phyloP scores from a whole-genome alignment of 1,140 invertebrate species.

The Thrips palmi region DNA sequence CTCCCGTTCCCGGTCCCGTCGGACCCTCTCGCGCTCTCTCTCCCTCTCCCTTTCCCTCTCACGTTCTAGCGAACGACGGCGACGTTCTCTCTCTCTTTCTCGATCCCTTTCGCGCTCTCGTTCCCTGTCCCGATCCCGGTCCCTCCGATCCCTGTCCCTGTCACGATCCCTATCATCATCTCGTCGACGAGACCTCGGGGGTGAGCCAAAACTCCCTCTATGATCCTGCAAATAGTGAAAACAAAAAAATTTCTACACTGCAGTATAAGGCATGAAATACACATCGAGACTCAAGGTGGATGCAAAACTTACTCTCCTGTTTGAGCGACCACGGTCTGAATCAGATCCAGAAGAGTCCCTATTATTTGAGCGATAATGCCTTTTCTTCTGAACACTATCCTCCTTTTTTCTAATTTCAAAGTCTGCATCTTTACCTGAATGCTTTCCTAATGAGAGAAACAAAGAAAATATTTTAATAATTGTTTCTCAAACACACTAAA shows the following conservation, averaged over 20 bases:
- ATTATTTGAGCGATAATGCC: constrained; percentile 69
- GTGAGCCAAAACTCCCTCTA: constrained; percentile 26
- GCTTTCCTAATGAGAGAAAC: not conserved
- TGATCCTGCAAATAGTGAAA: constrained; percentile 19
- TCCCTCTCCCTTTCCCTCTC: constrained; percentile 14
- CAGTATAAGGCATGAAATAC: not conserved
- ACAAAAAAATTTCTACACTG: not conserved
- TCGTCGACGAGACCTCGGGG: constrained; percentile 23
- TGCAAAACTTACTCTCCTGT: constrained; percentile 11
- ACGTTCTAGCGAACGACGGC: constrained; percentile 13
- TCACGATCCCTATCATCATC: constrained; percentile 18
- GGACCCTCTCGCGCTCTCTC: constrained; percentile 20
- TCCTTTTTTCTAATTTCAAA: constrained; percentile 58
- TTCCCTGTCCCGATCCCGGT: constrained; percentile 26
- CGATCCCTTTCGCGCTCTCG: constrained; percentile 21
- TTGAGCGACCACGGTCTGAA: constrained; percentile 20
- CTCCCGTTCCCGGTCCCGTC: constrained; percentile 27
- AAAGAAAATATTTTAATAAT: constrained; percentile 2
- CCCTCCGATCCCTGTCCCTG: constrained; percentile 24
- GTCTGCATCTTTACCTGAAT: constrained; percentile 32
- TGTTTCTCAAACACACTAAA: constrained; percentile 1
- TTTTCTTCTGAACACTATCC: constrained; percentile 57
- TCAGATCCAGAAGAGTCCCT: constrained; percentile 49
- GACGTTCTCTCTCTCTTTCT: constrained; percentile 22
- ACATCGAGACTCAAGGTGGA: constrained; percentile 14